phyloP scores from a whole-genome alignment of 2,888 invertebrate genomes.

The Lycaena phlaeas region DNA sequence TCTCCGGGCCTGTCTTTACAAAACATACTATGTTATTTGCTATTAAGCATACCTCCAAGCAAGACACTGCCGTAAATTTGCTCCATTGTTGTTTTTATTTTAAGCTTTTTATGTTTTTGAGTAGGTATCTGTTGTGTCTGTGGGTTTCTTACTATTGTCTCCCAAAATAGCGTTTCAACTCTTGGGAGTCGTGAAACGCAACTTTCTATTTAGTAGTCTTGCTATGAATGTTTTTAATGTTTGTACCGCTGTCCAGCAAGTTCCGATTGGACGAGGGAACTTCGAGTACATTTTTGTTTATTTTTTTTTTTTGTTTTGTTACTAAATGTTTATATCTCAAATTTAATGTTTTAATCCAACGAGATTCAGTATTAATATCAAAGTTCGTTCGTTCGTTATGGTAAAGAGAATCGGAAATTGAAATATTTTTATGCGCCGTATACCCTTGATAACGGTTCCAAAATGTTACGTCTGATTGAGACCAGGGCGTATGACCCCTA shows the following conservation, averaged over 20 bases:
- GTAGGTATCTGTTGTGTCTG: conserved; percentile 50
- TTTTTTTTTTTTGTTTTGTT: conserved; percentile 15
- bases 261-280: conserved; percentile 38
- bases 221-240: conserved; percentile 43
- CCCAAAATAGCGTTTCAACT: conserved; percentile 30
- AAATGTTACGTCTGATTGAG: conserved; percentile 31
- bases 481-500: conserved; percentile 77
- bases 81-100: conserved; percentile 45
- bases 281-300: conserved; percentile 24
- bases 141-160: conserved; percentile 42
- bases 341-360: no score
- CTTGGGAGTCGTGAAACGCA: conserved; percentile 31
- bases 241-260: conserved; percentile 38
- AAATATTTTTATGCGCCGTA: conserved; percentile 15
- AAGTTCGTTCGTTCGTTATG: conserved; percentile 13
- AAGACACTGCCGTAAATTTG: conserved; percentile 39
- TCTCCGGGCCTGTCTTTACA: conserved; percentile 43
- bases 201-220: conserved; percentile 40
- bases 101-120: conserved; percentile 54
- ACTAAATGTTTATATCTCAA: conserved; percentile 3
- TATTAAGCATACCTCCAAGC: conserved; percentile 42
- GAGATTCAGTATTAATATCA: no score
- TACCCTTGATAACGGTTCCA: conserved; percentile 49
- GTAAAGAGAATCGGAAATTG: conserved; percentile 6
- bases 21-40: conserved; percentile 44